A percentile compares a stretch with the other conserved stretches of the same genome.
Evolutionary conservation across 2,888 invertebrate genomes (phyloP).

Genomic region (Harpalus rubripes): DNA sequence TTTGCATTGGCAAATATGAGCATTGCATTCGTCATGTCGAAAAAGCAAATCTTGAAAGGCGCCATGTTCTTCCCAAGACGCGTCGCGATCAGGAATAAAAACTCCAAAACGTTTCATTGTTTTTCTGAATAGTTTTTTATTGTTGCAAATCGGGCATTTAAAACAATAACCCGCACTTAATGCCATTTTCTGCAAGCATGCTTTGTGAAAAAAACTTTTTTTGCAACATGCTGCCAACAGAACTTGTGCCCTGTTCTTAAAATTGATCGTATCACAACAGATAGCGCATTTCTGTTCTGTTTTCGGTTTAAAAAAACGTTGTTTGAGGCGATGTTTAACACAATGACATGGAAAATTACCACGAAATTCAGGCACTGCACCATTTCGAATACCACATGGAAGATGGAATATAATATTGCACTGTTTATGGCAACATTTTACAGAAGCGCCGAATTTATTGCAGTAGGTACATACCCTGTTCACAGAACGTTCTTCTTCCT

Average conservation of each 20-base stretch:
- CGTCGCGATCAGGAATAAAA: constrained; percentile 90
- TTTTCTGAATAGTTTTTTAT: constrained; percentile 82
- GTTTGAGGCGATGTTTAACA: constrained; percentile 10
- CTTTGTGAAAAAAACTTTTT: constrained; percentile 86
- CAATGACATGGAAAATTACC: constrained; percentile 78
- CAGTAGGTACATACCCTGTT: constrained; percentile 83
- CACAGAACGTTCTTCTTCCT: constrained; percentile 82
- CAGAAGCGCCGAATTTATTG: constrained; percentile 78
- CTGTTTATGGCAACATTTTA: constrained; percentile 68
- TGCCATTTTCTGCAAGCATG: constrained; percentile 86
- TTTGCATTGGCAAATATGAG: constrained; percentile 78
- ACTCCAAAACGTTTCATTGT: constrained; percentile 85
- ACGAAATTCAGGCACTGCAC: constrained; percentile 78
- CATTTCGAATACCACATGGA: constrained; percentile 78
- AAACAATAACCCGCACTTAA: constrained; percentile 89
- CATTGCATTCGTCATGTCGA: constrained; percentile 82
- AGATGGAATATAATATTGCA: constrained; percentile 81
- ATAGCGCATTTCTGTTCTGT: constrained; percentile 80
- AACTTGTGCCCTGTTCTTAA: constrained; percentile 78
- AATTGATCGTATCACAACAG: constrained; percentile 82
- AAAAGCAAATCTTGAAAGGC: constrained; percentile 87
- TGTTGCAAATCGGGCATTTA: constrained; percentile 91
- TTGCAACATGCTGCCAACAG: constrained; percentile 77
- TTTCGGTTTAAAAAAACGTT: neutral
- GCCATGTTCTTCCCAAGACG: constrained; percentile 89